phyloP scores from a whole-genome alignment of 30 jellyfish, hydroid and myxozoan genomes.

The Pseudorhiza aurosa region DNA sequence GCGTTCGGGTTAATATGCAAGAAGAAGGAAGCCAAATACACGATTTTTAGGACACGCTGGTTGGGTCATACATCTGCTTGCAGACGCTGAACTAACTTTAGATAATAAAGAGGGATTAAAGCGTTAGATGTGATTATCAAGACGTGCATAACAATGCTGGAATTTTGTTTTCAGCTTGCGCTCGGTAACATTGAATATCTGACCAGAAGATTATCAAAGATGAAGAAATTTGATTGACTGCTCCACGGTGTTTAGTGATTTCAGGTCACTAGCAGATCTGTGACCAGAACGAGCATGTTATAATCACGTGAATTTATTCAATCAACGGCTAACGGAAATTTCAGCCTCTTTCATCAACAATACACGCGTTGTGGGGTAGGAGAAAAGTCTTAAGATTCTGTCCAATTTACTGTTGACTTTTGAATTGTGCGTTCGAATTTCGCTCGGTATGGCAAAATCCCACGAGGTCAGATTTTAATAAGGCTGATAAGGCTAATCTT shows the following conservation, averaged over 20 bases:
- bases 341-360: not conserved
- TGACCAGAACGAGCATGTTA: conserved; percentile 22
- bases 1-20: conserved; percentile 38
- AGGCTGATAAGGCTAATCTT: conserved; percentile 24
- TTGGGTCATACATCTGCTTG: conserved; percentile 68
- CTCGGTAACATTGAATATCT: conserved; percentile 56
- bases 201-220: conserved; percentile 57
- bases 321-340: conserved; percentile 21
- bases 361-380: not conserved
- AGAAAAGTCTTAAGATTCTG: not conserved
- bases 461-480: conserved; percentile 28
- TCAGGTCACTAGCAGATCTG: conserved; percentile 54
- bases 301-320: conserved; percentile 15
- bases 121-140: conserved; percentile 50
- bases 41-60: conserved; percentile 30
- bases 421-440: not conserved
- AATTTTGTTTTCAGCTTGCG: conserved; percentile 60
- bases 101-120: conserved; percentile 51
- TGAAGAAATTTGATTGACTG: conserved; percentile 45
- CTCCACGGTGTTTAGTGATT: conserved; percentile 25
- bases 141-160: conserved; percentile 53
- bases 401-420: no score
- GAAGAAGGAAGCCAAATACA: conserved; percentile 23
- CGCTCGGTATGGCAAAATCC: conserved; percentile 12
- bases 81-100: conserved; percentile 69